A percentile compares a stretch with the other conserved stretches of the same genome.
phyloP scores from a whole-genome alignment of 2,797 vertebrate species.

The Masticophis lateralis region DNA sequence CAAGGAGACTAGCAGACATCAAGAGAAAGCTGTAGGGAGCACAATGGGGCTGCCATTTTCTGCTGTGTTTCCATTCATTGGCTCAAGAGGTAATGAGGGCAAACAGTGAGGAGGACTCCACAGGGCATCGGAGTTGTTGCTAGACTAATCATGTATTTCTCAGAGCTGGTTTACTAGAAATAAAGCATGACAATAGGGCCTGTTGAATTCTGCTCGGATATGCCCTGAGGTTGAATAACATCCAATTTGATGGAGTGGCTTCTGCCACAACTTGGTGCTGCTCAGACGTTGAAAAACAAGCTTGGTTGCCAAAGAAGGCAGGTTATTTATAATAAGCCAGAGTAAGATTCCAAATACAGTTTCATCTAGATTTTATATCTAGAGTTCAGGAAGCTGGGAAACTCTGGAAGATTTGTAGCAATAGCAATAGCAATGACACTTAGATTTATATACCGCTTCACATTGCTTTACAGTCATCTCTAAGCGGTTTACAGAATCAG shows the following conservation, averaged over 20 bases:
- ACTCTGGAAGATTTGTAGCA: background rate
- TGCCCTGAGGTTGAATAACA: slow-evolving; percentile 66
- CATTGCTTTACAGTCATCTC: too few species aligned
- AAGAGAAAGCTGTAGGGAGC: background rate
- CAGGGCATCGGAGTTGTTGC: slow-evolving; percentile 38
- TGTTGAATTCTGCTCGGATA: slow-evolving; percentile 49
- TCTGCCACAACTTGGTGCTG: slow-evolving; percentile 49
- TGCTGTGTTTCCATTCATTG: background rate
- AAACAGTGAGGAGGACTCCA: slow-evolving; percentile 39
- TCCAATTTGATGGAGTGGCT: slow-evolving; percentile 64
- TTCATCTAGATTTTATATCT: slow-evolving; percentile 27
- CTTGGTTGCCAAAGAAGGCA: slow-evolving; percentile 65
- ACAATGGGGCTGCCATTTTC: background rate
- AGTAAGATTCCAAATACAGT: slow-evolving; percentile 61
- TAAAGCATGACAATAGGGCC: slow-evolving; percentile 52
- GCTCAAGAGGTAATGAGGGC: slow-evolving; percentile 32
- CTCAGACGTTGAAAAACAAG: slow-evolving; percentile 57
- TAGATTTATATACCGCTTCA: too few species aligned
- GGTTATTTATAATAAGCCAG: slow-evolving; percentile 70
- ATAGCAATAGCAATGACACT: too few species aligned
- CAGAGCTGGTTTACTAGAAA: slow-evolving; percentile 65
- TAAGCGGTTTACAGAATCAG: too few species aligned
- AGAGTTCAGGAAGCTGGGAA: background rate
- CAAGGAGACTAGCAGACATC: background rate
- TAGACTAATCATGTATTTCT: slow-evolving; percentile 59